Conservation (phyloP, 1,140 invertebrate genomes). For the Drosophila chauvacae region DNA sequence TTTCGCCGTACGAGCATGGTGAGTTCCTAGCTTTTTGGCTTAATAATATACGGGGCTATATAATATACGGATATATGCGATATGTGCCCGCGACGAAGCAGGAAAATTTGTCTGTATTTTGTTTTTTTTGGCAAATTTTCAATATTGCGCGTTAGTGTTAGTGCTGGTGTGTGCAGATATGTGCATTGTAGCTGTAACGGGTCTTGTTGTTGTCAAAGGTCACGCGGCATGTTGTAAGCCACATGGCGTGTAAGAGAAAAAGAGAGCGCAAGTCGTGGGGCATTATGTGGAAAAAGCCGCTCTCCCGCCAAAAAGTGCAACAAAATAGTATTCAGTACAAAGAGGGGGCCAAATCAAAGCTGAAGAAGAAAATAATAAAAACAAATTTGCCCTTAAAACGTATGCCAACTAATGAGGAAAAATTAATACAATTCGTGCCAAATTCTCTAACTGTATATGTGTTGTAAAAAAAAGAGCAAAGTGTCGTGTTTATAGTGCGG, state of each 20-base stretch:
- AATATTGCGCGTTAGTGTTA: constrained; percentile 19
- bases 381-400: background rate
- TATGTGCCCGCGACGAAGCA: constrained; percentile 1
- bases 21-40: constrained; percentile 70
- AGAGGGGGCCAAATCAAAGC: background rate
- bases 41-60: constrained; percentile 8
- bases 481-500: constrained; percentile 4
- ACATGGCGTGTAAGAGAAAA: constrained; percentile 18
- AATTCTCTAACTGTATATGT: constrained; percentile 5
- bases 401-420: background rate
- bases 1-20: constrained; percentile 99
- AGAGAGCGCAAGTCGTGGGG: constrained; percentile 5
- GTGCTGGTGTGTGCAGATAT: constrained; percentile 8
- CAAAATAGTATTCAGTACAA: background rate
- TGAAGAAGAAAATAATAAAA: background rate
- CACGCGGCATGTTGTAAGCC: constrained; percentile 40
- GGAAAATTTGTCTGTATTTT: constrained; percentile 26
- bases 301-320: constrained; percentile 21
- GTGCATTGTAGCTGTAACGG: constrained; percentile 26
- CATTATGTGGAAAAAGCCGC: background rate
- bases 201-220: constrained; percentile 51
- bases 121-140: constrained; percentile 57
- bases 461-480: background rate
- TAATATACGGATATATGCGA: background rate
- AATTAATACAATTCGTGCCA: background rate